These are phyloP conservation scores for Herpetotheres cachinnans DNA, from an alignment of 2,113 vertebrate species.

Conservation along the genomic window DNA sequence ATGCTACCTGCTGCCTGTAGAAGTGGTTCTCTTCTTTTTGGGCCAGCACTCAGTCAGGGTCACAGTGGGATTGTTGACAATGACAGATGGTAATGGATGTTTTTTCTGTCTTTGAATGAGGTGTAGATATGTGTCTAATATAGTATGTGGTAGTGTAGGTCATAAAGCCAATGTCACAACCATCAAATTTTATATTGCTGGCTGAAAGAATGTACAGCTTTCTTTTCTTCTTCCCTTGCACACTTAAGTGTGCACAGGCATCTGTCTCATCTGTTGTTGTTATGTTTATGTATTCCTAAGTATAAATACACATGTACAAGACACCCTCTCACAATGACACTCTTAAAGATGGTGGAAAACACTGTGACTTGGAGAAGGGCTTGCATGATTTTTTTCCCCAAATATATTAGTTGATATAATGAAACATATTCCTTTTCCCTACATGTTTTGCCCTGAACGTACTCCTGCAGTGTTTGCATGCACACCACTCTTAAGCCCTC, in stretches of 20 bases:
- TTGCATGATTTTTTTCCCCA: neutral
- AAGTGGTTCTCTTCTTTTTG: neutral
- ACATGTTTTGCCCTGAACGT: neutral
- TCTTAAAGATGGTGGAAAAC: neutral
- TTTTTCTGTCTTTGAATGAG: neutral
- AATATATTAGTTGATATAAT: neutral
- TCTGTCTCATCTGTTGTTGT: neutral
- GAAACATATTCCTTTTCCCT: neutral
- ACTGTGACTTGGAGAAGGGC: neutral
- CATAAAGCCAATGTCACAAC: neutral
- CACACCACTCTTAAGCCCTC: neutral
- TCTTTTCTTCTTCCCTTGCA: neutral
- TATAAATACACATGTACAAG: neutral
- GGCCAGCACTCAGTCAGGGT: neutral
- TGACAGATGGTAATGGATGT: neutral
- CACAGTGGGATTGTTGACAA: neutral
- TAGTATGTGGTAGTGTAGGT: neutral
- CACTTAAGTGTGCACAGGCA: too few species aligned
- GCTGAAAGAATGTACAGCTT: neutral
- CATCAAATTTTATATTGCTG: neutral
- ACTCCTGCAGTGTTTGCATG: neutral
- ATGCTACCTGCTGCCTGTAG: neutral
- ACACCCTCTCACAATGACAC: neutral
- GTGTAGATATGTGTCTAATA: neutral
- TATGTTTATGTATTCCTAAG: neutral